These are phyloP conservation scores for Echinometra lucunter DNA, from an alignment of 53 echinoderm and acorn worm species.

Conservation along the genomic window DNA sequence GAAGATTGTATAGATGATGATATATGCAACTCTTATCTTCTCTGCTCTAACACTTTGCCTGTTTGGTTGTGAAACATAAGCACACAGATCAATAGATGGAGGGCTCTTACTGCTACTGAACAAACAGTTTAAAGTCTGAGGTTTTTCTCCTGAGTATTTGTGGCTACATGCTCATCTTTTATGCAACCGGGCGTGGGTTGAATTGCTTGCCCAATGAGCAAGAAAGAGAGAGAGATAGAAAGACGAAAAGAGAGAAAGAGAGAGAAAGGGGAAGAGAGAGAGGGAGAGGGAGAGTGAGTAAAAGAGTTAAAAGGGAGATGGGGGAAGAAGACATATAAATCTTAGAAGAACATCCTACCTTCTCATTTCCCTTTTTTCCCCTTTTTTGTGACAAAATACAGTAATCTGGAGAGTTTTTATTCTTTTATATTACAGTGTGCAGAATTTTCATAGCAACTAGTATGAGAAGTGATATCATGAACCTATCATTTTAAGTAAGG, in stretches of 20 bases:
- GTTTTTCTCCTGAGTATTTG: slow-evolving; percentile 39
- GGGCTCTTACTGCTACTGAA: slow-evolving; percentile 47
- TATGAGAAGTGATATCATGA: neutral
- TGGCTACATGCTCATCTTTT: slow-evolving; percentile 38
- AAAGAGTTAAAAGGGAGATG: neutral
- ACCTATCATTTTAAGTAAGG: neutral
- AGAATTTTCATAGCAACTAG: too few species aligned
- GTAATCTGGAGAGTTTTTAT: neutral
- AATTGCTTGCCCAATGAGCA: slow-evolving; percentile 9
- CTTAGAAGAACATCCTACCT: neutral
- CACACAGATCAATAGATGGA: slow-evolving; percentile 53
- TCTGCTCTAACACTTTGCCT: neutral
- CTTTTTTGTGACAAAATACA: neutral
- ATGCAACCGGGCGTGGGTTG: slow-evolving; percentile 30
- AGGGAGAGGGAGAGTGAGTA: neutral
- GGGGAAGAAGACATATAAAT: neutral
- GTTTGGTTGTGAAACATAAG: slow-evolving; percentile 45
- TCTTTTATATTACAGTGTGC: neutral
- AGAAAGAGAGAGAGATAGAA: neutral
- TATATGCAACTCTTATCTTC: slow-evolving; percentile 26
- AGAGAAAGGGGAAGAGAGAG: neutral
- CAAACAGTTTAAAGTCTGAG: slow-evolving; percentile 59
- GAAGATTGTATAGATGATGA: slow-evolving; percentile 56
- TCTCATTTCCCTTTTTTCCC: neutral
- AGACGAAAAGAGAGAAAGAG: too few species aligned